Evolutionary conservation across 2,888 invertebrate genomes (phyloP).

Genomic region (Euphydryas editha): DNA sequence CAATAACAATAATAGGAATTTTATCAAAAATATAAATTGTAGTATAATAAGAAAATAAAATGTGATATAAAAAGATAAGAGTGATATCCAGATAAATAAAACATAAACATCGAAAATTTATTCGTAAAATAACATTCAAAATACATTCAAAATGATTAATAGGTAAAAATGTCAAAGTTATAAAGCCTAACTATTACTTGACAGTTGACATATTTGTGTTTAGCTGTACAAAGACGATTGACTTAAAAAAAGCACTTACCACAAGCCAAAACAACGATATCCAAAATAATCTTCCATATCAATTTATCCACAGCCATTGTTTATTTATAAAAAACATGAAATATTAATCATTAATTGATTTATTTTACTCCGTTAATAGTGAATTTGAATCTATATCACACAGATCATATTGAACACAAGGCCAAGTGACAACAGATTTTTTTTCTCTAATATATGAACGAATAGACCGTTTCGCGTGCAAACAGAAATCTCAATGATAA

Average conservation of each 20-base stretch:
- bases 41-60: no score
- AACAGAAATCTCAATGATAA: constrained; percentile 48
- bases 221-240: no score
- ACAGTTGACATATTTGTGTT: background rate
- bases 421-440: constrained; percentile 8
- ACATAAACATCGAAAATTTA: no score
- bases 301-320: constrained; percentile 63
- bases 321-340: constrained; percentile 12
- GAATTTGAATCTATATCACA: background rate
- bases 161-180: constrained; percentile 5
- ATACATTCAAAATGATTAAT: no score
- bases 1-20: no score
- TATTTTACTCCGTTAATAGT: background rate
- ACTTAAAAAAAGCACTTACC: constrained; percentile 56
- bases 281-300: constrained; percentile 67
- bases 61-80: no score
- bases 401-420: background rate
- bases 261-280: constrained; percentile 60
- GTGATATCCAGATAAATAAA: no score
- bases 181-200: background rate
- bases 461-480: constrained; percentile 38
- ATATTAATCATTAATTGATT: background rate
- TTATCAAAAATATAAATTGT: no score
- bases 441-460: constrained; percentile 16
- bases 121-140: no score